Conservation (phyloP, 2,113 vertebrate species). For the Turnix velox region DNA sequence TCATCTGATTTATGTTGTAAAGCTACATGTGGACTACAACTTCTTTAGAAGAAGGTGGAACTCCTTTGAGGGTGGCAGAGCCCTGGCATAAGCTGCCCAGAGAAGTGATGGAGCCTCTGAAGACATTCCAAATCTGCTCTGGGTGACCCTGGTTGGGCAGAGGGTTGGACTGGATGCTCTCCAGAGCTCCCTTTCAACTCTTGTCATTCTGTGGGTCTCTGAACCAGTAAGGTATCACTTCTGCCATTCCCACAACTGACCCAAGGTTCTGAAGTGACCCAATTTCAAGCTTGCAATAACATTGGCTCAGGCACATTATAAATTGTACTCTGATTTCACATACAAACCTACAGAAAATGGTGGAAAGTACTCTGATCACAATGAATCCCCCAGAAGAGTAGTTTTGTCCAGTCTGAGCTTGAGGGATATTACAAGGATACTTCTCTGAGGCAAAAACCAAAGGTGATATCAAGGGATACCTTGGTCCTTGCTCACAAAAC, state of each 20-base stretch:
- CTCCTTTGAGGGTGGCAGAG: too few relatives aligned
- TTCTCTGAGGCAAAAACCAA: background rate
- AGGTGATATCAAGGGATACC: background rate
- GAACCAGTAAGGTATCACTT: too few relatives aligned
- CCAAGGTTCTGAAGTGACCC: accelerated
- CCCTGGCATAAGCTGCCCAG: too few relatives aligned
- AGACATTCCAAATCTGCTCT: too few relatives aligned
- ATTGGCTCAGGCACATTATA: background rate
- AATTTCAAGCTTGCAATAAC: background rate
- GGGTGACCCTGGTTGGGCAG: too few relatives aligned
- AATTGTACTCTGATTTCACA: background rate
- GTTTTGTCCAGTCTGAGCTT: background rate
- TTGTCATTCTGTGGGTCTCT: too few relatives aligned
- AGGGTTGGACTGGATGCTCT: too few relatives aligned
- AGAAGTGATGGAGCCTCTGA: too few relatives aligned
- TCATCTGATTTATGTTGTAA: background rate
- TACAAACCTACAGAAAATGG: background rate
- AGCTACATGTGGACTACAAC: background rate
- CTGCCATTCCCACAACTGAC: background rate
- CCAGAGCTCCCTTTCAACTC: too few relatives aligned
- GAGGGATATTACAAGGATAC: background rate
- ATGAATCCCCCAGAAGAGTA: background rate
- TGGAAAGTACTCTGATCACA: background rate
- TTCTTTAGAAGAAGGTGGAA: too few relatives aligned
- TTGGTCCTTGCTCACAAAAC: accelerated